phyloP scores from a whole-genome alignment of 2,797 vertebrate genomes.

The Enteromius anoplus region DNA sequence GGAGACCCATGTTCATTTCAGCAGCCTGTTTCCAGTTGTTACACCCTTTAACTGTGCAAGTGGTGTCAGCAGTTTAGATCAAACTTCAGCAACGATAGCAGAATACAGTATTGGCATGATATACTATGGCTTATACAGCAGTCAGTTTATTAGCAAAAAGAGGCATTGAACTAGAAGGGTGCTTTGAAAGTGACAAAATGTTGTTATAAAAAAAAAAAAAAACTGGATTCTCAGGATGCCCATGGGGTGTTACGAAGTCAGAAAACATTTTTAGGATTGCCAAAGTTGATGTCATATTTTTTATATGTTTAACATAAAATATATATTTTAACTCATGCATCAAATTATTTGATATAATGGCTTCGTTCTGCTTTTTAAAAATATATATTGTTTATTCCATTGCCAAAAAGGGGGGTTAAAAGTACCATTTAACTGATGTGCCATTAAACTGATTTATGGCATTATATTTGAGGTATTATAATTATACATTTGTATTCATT shows the following conservation, averaged over 20 bases:
- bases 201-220: no score
- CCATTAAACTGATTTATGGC: not conserved
- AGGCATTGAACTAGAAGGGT: not conserved
- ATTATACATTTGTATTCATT: not conserved
- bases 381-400: not conserved
- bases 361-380: not conserved
- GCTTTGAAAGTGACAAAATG: not conserved
- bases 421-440: not conserved
- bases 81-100: not conserved
- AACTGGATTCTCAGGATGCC: no score
- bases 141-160: not conserved
- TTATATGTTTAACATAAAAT: not conserved
- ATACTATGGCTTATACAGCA: constrained; percentile 7
- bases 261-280: not conserved
- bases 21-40: constrained; percentile 34
- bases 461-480: not conserved
- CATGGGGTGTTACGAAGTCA: no score
- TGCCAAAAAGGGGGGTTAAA: not conserved
- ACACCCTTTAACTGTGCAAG: constrained; percentile 10
- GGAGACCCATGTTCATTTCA: not conserved
- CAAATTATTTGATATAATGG: not conserved
- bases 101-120: not conserved
- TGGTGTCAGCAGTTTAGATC: constrained; percentile 32
- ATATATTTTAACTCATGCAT: not conserved
- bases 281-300: not conserved